Evolutionary conservation across 2,797 vertebrate species (phyloP), one percentile per base, ranked within the genome.

Genomic region (Cyclopterus lumpus): DNA sequence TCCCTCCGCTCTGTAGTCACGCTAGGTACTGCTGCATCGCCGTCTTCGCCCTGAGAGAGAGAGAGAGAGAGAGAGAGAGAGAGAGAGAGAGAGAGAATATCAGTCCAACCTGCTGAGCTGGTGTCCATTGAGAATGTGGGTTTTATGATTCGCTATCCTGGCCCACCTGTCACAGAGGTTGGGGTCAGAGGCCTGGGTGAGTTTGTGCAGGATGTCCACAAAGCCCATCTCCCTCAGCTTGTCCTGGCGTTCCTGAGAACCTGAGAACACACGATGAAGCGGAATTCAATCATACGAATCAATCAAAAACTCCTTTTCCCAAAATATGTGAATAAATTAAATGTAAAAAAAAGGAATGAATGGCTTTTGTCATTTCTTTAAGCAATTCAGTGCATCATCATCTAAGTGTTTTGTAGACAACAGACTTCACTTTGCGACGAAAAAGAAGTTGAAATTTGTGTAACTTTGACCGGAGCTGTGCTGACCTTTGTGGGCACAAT

Each of bases 1-100:
- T 93, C 86, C 85, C 62, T 82, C 88, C 86, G 90, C 90, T 86
- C 84, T 91, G 91, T 81, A 88, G 94, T 99, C 97, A 99, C 73
- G 97, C 98, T 82, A 99, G 95, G 92, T 99, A 99, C 95, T 99
- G 98, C 94, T 99, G 97, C 95, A 99, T 96, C 75, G 98, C 97
- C 55, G 95, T 99, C 95, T 99, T 99, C 67, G 98, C 98, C 93
- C 98, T 99, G 95, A 76, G 10, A n/a, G 9, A 46, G 24, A 60
- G 15, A 71, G 0, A 75, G 4, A 75, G 53, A 70, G 20, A 22
- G 32, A 59, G 32, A 36, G 30, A n/a, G 30, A 36, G 95, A 75
- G 14, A 18, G 36, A 24, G n/a, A 60, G 15, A 77, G 53, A 70
- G 20, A 22, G 32, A 59, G 32, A 36, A 30, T 8, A 15, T 78